Base-by-base conservation (phyloP, 2,888 invertebrate genomes). In the Andrena hattorfiana region DNA sequence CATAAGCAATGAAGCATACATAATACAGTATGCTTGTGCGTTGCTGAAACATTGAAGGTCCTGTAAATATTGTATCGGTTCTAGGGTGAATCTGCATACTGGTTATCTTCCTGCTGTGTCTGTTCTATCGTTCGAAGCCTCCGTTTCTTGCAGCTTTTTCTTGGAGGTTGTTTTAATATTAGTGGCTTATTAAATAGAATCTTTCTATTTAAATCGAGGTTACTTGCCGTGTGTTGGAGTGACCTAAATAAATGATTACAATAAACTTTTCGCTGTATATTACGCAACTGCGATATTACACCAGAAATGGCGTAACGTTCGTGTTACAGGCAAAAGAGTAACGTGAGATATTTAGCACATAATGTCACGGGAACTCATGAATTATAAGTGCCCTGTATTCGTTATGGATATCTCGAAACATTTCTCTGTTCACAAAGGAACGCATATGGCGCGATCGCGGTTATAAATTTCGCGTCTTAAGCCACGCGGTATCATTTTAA, bases 1-100 rank as follows among this genome's bases (percentile, higher is more conserved):
- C 92, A 93, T 93, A 93, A 93, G 92, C 92, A 92, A 92, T 92
- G 91, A 90, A 81, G 91, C 91, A 93, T 93, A 93, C 93, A 94
- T 94, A 93, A 93, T 89, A 89, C 83, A 92, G 88, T 86, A 87
- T 83, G 89, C 81, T 83, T 84, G 87, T 81, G 79, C 87, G 85
- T 88, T 88, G 85, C 89, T 93, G 90, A 93, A 94, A 93, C 93
- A 93, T 93, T 92, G 90, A 92, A 91, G 90, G 78, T 84, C 85
- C 85, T 84, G 88, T 92, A 90, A 90, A 92, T 91, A 90, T 91
- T 87, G 73, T 75, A 85, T 85, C 73, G 59, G 30, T 69, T 77
- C 70, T 56, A 70, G 71, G 67, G 35, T 48, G 62, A 78, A 87
- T 84, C 76, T 84, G 80, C 84, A 84, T 79, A 79, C 74, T 71